Base-by-base conservation (phyloP, 2,888 invertebrate species). In the Papilio gigon region DNA sequence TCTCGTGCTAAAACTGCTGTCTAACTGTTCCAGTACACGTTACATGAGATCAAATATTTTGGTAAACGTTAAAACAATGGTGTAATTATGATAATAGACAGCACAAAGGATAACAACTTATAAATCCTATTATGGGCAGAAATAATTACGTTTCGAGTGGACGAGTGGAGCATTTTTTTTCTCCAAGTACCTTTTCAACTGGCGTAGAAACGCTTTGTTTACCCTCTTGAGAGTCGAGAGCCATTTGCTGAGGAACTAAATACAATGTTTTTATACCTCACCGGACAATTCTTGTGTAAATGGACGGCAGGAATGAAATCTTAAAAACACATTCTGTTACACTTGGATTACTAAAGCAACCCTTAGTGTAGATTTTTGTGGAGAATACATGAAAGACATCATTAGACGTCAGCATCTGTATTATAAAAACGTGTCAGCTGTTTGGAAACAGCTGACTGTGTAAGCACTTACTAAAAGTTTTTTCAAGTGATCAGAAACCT, bases 171-270 rank as follows among this genome's bases (percentile, higher is more conserved):
- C 76, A 78, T 77, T 75, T 77, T 80, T 83, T 85, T 79, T 82
- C 81, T 80, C 76, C 77, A 70, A 72, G 75, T 64, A 74, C 74
- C 70, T 75, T 78, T 83, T 75, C 75, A 86, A 85, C 80, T 83
- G 84, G 81, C 82, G 83, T 80, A 77, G 76, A 78, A 78, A 80
- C 78, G 78, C 80, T 82, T 87, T 87, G 86, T 87, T 87, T 85
- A 80, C 81, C 71, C 77, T 78, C 80, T 80, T 71, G 71, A 78
- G 73, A 76, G 76, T 74, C 78, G 77, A 75, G 72, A 69, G 71
- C 72, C 72, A 76, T 80, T 76, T 76, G 71, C 71, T 71, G 68
- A 65, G 63, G 68, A 69, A 65, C 71, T 65, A 67, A 27, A 27
- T 71, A 68, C 67, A 71, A 72, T 69, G 71, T 71, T 67, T 67